Percentiles rank a stretch among this genome's conserved stretches.
phyloP scores from a whole-genome alignment of 2,113 vertebrate species.

The Zingel zingel region DNA sequence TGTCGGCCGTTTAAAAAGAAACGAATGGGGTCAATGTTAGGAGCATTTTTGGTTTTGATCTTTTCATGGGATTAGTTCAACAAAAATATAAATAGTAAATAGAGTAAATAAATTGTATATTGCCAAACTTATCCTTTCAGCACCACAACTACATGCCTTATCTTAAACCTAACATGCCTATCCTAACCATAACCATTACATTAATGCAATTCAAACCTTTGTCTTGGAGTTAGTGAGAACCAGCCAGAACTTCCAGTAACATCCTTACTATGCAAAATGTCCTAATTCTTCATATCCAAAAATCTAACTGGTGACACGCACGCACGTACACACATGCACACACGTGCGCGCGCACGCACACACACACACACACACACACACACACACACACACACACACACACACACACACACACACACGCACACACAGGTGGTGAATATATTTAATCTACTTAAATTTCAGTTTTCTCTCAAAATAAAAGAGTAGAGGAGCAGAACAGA shows the following conservation, averaged over 20 bases:
- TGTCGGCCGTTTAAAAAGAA: neutral
- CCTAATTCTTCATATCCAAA: neutral
- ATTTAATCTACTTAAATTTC: neutral
- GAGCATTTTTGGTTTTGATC: neutral
- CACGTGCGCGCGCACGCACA: neutral
- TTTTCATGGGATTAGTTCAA: neutral
- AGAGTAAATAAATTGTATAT: neutral
- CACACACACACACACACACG: conserved; percentile 2
- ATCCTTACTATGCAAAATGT: neutral
- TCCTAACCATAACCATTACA: neutral
- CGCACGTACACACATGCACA: neutral
- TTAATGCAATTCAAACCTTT: neutral
- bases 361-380: neutral
- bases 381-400: neutral
- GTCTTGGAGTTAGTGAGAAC: neutral
- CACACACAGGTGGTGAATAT: neutral
- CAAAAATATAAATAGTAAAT: no score
- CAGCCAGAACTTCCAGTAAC: neutral
- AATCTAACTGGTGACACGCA: neutral
- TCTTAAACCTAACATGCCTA: neutral
- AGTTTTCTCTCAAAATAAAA: neutral
- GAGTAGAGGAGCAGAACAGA: neutral
- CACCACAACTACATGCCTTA: neutral
- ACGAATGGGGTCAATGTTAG: neutral
- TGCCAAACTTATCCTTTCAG: neutral